Evolutionary conservation across 2,797 vertebrate species (phyloP).

Genomic region (Onychomys arenicola): DNA sequence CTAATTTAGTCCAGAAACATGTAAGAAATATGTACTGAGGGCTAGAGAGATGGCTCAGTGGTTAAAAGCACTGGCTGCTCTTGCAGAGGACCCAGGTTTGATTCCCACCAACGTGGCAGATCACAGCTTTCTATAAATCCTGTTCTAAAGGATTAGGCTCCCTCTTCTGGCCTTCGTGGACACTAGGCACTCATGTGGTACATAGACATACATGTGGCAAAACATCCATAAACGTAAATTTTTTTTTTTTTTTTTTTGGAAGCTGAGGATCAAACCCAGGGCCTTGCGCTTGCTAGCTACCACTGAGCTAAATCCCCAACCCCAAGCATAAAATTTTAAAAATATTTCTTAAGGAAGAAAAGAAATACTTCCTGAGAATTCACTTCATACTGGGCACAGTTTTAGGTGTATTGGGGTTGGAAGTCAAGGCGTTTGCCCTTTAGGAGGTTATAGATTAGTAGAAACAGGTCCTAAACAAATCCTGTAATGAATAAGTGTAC

Average conservation of each 20-base stretch:
- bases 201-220: background rate
- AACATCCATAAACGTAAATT: background rate
- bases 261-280: no score
- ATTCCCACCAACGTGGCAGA: background rate
- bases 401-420: background rate
- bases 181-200: background rate
- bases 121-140: background rate
- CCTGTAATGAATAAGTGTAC: background rate
- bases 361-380: background rate
- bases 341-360: background rate
- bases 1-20: background rate
- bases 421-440: background rate
- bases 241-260: no score
- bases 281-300: no score
- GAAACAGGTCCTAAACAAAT: slow-evolving; percentile 7
- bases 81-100: background rate
- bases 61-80: background rate
- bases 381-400: background rate
- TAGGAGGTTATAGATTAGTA: background rate
- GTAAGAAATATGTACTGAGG: background rate
- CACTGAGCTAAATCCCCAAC: no score
- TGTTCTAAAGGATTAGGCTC: background rate
- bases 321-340: background rate
- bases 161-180: background rate
- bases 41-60: background rate